phyloP scores from a whole-genome alignment of 2,113 vertebrate species.

The Semnornis frantzii region DNA sequence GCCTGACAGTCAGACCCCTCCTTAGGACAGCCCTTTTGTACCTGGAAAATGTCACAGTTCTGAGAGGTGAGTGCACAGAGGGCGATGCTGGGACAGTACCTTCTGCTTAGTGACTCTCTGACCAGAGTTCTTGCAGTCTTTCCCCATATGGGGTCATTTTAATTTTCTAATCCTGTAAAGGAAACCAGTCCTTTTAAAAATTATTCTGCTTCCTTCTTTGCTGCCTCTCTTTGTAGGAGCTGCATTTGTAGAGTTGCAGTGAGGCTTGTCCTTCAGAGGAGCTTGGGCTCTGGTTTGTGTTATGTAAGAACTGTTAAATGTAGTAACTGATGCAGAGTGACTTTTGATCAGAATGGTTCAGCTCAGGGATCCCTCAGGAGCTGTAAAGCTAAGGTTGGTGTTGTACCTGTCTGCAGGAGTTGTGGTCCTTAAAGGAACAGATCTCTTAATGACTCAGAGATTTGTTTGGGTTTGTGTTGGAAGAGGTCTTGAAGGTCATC shows the following conservation, averaged over 20 bases:
- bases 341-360: not conserved
- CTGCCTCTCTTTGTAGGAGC: not conserved
- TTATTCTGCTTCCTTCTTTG: not conserved
- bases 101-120: not conserved
- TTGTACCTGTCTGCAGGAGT: not conserved
- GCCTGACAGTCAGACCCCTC: not conserved
- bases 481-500: too few relatives aligned
- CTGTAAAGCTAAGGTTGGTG: not conserved
- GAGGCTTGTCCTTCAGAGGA: not conserved
- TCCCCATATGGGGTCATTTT: not conserved
- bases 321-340: not conserved
- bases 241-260: not conserved
- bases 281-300: not conserved
- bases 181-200: not conserved
- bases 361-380: not conserved
- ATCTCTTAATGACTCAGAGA: not conserved
- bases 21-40: not conserved
- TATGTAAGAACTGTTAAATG: not conserved
- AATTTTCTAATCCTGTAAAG: not conserved
- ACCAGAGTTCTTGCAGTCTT: not conserved
- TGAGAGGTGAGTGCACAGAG: not conserved
- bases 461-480: too few relatives aligned
- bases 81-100: not conserved
- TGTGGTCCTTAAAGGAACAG: not conserved
- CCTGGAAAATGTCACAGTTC: not conserved